A percentile compares a stretch with the other conserved stretches of the same genome.
Evolutionary conservation across 2,113 vertebrate species (phyloP).

Genomic region (Dendrocopos noguchii): DNA sequence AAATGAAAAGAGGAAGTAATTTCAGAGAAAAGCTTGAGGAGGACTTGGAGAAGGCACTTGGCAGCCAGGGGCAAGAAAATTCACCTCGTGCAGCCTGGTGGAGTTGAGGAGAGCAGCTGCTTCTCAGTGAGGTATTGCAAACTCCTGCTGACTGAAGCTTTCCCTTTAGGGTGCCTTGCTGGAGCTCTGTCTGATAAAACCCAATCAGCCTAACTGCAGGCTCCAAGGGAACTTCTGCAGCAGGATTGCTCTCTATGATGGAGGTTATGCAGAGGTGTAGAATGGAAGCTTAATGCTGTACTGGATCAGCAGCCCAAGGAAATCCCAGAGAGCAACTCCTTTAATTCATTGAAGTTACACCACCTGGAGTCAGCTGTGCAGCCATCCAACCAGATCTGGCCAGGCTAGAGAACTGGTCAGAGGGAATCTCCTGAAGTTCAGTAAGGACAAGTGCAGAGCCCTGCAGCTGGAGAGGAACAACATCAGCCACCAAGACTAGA

Average conservation of each 20-base stretch:
- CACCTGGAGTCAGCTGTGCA: neutral
- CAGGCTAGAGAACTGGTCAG: no score
- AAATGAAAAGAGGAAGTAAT: slow-evolving; percentile 12
- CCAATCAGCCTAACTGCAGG: neutral
- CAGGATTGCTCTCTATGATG: slow-evolving; percentile 15
- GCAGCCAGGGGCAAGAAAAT: slow-evolving; percentile 26
- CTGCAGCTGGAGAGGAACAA: no score
- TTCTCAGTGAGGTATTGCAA: slow-evolving; percentile 40
- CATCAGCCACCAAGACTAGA: no score
- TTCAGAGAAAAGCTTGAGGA: slow-evolving; percentile 15
- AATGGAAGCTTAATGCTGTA: slow-evolving; percentile 34
- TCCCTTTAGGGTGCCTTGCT: slow-evolving; percentile 12
- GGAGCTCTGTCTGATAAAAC: slow-evolving; percentile 27
- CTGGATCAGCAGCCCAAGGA: slow-evolving; percentile 41
- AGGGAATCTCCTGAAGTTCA: no score
- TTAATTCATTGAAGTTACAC: slow-evolving; percentile 47
- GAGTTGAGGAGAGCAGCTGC: slow-evolving; percentile 16
- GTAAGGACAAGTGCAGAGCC: no score
- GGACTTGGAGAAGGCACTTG: neutral
- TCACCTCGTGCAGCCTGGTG: slow-evolving; percentile 6
- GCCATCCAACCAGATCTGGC: neutral
- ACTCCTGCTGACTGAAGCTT: slow-evolving; percentile 15
- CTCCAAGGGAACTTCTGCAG: neutral
- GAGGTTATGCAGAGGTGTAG: neutral
- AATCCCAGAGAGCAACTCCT: slow-evolving; percentile 40